phyloP scores from a whole-genome alignment of 2,888 invertebrate species.

The Rambutsinella grinnellia region DNA sequence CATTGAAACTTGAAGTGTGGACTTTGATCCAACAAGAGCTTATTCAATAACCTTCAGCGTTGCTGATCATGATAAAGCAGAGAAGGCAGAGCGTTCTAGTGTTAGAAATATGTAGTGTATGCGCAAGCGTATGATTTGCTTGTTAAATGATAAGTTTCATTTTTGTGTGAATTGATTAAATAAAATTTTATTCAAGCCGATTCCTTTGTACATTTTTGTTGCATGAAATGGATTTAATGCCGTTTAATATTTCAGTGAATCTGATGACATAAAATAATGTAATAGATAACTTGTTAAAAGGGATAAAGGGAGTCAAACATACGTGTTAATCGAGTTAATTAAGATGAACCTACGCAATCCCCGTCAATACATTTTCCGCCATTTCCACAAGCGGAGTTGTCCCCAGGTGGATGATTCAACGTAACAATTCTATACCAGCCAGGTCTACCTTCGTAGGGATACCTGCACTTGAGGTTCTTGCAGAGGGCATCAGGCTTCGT shows the following conservation, averaged over 20 bases:
- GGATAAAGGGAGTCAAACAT: not conserved
- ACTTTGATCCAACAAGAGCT: constrained; percentile 17
- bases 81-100: too few relatives aligned
- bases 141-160: not conserved
- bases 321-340: too few relatives aligned
- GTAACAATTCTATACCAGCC: constrained; percentile 28
- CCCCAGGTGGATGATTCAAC: constrained; percentile 50
- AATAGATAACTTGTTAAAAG: not conserved
- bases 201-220: too few relatives aligned
- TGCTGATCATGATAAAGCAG: too few relatives aligned
- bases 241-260: not conserved
- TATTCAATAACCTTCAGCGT: too few relatives aligned
- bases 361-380: constrained; percentile 44
- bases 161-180: not conserved
- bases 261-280: not conserved
- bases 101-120: not conserved
- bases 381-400: constrained; percentile 45
- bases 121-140: not conserved
- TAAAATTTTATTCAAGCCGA: not conserved
- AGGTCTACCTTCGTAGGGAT: constrained; percentile 25
- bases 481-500: constrained; percentile 33
- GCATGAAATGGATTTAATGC: too few relatives aligned
- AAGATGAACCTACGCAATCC: constrained; percentile 32
- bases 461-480: constrained; percentile 48
- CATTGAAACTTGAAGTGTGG: constrained; percentile 13